A percentile compares a stretch with the other conserved stretches of the same genome.
Conservation (phyloP, 2,888 invertebrate genomes). For the Melanostoma mellinum region DNA sequence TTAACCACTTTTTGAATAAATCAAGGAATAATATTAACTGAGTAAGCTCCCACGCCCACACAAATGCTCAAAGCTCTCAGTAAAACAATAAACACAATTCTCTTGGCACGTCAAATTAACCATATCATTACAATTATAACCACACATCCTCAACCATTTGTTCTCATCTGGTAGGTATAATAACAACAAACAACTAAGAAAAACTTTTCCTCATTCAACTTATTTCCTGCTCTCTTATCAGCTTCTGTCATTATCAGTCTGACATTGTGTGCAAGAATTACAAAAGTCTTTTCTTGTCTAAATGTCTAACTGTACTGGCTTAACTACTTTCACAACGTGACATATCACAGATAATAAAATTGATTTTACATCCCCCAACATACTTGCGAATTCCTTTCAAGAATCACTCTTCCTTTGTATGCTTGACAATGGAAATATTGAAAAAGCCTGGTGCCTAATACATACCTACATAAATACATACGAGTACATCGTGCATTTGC, state of each 20-base stretch:
- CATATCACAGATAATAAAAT: conserved; percentile 60
- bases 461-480: background rate
- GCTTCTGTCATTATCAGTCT: conserved; percentile 29
- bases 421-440: background rate
- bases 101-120: no score
- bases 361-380: conserved; percentile 44
- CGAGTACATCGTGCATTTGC: background rate
- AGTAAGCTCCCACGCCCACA: no score
- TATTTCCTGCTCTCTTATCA: background rate
- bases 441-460: no score
- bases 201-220: conserved; percentile 6
- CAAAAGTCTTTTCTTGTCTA: conserved; percentile 41
- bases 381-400: background rate
- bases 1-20: no score
- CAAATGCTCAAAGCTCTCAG: no score
- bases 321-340: conserved; percentile 51
- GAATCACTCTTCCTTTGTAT: background rate
- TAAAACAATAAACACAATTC: no score
- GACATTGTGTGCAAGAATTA: background rate
- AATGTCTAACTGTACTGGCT: conserved; percentile 48
- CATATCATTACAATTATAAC: no score
- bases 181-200: background rate
- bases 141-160: background rate
- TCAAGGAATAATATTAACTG: no score
- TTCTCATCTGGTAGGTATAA: background rate